Conservation (phyloP, 2,797 vertebrate species). For the Pangasius djambal region DNA sequence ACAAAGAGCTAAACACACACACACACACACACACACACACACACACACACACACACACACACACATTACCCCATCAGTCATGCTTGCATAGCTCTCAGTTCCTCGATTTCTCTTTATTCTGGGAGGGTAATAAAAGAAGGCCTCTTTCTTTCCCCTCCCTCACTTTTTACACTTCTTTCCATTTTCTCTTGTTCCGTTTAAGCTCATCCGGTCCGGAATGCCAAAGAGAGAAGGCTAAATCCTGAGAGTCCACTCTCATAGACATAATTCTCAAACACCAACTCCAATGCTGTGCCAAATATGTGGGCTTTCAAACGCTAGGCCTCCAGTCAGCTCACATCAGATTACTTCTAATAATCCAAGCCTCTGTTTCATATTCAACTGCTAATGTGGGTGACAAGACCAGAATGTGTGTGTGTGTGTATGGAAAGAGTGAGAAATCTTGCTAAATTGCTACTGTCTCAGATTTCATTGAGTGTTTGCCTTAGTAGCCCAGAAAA, state of each 20-base stretch:
- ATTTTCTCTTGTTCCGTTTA: constrained; percentile 20
- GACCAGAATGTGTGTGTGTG: constrained; percentile 7
- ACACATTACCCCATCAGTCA: background rate
- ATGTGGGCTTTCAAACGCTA: constrained; percentile 31
- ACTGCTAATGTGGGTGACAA: constrained; percentile 27
- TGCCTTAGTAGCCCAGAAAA: constrained; percentile 22
- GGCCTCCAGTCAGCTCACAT: constrained; percentile 20
- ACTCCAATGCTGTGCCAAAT: constrained; percentile 20
- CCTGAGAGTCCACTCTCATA: background rate
- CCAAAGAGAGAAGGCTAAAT: constrained; percentile 11
- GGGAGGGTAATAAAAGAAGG: background rate
- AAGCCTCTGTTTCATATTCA: constrained; percentile 39
- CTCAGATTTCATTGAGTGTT: constrained; percentile 39
- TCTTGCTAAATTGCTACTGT: constrained; percentile 7
- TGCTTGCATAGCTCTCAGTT: background rate
- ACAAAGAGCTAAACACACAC: background rate
- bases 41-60: constrained; percentile 10
- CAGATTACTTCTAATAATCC: constrained; percentile 45
- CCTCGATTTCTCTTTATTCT: background rate
- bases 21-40: background rate
- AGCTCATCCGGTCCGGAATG: background rate
- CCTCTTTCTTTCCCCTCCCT: background rate
- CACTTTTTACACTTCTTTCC: background rate
- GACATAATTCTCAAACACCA: background rate
- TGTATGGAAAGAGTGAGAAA: background rate